Evolutionary conservation across 2,888 invertebrate species (phyloP).

Genomic region (Emmelina monodactyla): DNA sequence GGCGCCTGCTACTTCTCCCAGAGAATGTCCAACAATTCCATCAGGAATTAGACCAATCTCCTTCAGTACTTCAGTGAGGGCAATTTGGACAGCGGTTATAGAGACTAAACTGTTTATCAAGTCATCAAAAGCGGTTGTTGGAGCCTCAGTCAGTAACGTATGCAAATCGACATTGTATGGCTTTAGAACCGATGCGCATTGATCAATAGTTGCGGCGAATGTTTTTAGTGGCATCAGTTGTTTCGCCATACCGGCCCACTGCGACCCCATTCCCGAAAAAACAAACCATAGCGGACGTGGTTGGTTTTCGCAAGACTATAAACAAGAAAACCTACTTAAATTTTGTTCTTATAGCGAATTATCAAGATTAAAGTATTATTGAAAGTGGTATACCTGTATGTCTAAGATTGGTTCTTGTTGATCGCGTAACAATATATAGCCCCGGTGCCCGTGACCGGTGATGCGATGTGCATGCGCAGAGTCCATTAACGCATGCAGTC

Average conservation of each 20-base stretch:
- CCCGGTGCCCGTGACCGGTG: constrained; percentile 81
- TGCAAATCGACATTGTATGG: constrained; percentile 85
- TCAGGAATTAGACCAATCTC: constrained; percentile 83
- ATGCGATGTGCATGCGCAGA: constrained; percentile 76
- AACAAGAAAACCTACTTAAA: no score
- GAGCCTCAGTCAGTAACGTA: constrained; percentile 78
- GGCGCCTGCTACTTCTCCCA: constrained; percentile 92
- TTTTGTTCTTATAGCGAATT: no score
- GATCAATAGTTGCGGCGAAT: constrained; percentile 81
- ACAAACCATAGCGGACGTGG: constrained; percentile 92
- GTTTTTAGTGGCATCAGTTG: constrained; percentile 82
- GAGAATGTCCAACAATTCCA: constrained; percentile 96
- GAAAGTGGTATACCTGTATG: no score
- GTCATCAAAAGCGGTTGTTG: constrained; percentile 81
- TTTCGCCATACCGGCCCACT: constrained; percentile 96
- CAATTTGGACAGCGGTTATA: constrained; percentile 96
- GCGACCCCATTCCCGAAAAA: constrained; percentile 98
- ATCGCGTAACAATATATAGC: constrained; percentile 74
- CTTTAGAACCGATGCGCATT: constrained; percentile 78
- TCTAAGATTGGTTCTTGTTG: constrained; percentile 22
- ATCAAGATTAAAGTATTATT: no score
- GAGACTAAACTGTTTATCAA: constrained; percentile 91
- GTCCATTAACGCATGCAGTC: constrained; percentile 79
- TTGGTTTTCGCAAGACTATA: no score
- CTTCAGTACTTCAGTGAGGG: constrained; percentile 87